Base-by-base conservation (phyloP, 2,888 invertebrate genomes). In the Stenodema calcarata region DNA sequence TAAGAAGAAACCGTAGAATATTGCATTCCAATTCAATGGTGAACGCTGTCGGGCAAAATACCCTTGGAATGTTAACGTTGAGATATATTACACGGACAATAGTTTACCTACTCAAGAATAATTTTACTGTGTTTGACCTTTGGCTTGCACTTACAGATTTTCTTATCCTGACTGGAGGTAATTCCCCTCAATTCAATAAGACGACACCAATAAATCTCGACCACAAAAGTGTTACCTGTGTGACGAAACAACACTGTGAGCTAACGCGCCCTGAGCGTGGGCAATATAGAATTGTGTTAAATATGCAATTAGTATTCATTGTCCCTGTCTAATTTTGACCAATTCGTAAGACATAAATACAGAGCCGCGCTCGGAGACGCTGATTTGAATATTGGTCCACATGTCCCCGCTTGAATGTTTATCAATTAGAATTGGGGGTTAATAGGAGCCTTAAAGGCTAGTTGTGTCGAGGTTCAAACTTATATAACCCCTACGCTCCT, bases 401-500 rank as follows among this genome's bases (percentile, higher is more conserved):
- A n/a, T 44, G 18, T 78, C 42, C 78, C 78, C 42, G 44, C 44
- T 16, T 78, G 42, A 78, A 78, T 44, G 42, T 78, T 78, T 78
- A 78, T 78, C 78, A 78, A 44, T 78, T 78, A 78, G 78, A 78
- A 27, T 78, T 27, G 23, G 42, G 76, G 44, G 78, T 78, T 78
- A 78, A 78, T 78, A 78, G 78, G 42, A 16, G 16, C 44, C 78
- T 27, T 78, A 78, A 78, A 18, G 78, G 78, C 44, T 78, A 78
- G 78, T 78, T 44, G 41, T 41, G 78, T 18, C 78, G 78, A 78
- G 78, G 78, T 78, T 78, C 78, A 78, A 78, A 41, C 44, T 78
- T 78, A 78, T 78, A 78, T 78, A 78, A 78, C 44, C 62, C 44
- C 78, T 73, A 78, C 78, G 80, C 80, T 80, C 80, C 54, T 80